A percentile compares a stretch with the other conserved stretches of the same genome.
Conservation (phyloP, 2,888 invertebrate genomes). For the Pyrocoelia pectoralis region DNA sequence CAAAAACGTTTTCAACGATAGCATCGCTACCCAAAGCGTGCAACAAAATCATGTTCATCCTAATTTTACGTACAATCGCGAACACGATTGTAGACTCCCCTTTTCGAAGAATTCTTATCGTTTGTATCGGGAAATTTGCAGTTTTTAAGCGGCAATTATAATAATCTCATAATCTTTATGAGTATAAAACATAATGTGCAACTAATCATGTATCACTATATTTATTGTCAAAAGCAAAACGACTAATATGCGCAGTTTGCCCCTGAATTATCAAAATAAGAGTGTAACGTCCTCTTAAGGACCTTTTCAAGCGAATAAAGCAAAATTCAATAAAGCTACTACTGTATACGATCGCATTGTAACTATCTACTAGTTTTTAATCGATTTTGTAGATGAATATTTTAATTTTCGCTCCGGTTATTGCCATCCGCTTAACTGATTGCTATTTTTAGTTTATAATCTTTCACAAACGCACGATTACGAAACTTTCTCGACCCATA, state of each 20-base stretch:
- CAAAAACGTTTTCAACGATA: constrained; percentile 19
- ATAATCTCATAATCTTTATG: constrained; percentile 32
- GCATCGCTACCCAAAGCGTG: constrained; percentile 30
- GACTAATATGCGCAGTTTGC: constrained; percentile 21
- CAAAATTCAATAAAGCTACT: constrained; percentile 1
- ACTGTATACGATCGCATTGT: too few relatives aligned
- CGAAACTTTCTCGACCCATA: too few relatives aligned
- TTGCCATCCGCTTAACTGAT: too few relatives aligned
- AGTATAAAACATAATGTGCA: constrained; percentile 23
- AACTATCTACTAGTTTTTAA: too few relatives aligned
- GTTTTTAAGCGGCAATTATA: constrained; percentile 33
- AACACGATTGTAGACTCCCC: constrained; percentile 20
- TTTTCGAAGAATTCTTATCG: constrained; percentile 30
- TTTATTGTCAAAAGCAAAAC: constrained; percentile 28
- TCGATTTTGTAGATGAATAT: too few relatives aligned
- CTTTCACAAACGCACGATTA: too few relatives aligned
- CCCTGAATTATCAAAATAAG: constrained; percentile 18
- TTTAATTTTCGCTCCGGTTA: too few relatives aligned
- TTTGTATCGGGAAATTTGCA: constrained; percentile 31
- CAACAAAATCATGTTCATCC: constrained; percentile 27
- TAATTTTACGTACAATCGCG: constrained; percentile 24
- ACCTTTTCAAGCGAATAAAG: constrained; percentile 14
- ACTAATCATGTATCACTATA: constrained; percentile 21
- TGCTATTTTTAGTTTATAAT: too few relatives aligned
- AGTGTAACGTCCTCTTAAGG: constrained; percentile 21